Evolutionary conservation across 2,113 vertebrate species (phyloP).

Genomic region (Empidonax traillii): DNA sequence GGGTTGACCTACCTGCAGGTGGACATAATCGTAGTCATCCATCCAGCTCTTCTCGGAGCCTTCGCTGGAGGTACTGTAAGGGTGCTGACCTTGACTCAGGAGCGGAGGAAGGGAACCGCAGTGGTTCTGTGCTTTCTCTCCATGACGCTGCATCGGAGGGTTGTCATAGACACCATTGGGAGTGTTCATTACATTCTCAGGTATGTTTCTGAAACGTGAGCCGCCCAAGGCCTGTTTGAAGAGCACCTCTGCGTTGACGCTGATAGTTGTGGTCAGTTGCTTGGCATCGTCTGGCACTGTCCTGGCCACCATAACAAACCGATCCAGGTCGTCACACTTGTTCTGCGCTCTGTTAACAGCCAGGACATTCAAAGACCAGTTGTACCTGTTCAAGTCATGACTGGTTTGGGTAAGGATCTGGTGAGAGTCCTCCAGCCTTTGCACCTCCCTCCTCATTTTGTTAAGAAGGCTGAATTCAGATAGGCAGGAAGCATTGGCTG

Average conservation of each 20-base stretch:
- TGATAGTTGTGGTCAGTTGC: slow-evolving; percentile 87
- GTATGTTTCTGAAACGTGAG: slow-evolving; percentile 28
- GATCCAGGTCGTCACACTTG: slow-evolving; percentile 89
- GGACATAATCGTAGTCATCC: slow-evolving; percentile 98
- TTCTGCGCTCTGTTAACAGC: slow-evolving; percentile 78
- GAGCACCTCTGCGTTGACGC: slow-evolving; percentile 81
- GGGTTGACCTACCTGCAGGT: slow-evolving; percentile 85
- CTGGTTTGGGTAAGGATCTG: slow-evolving; percentile 91
- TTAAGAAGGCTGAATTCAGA: slow-evolving; percentile 81
- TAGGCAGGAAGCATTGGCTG: slow-evolving; percentile 81
- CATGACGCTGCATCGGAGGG: slow-evolving; percentile 24
- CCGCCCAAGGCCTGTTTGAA: slow-evolving; percentile 71
- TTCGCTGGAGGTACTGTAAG: slow-evolving; percentile 77
- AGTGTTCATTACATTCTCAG: slow-evolving; percentile 40
- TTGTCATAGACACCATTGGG: slow-evolving; percentile 52
- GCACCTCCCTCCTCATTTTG: slow-evolving; percentile 89
- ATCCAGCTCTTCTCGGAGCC: slow-evolving; percentile 94
- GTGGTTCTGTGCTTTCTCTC: slow-evolving; percentile 74
- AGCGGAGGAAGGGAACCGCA: slow-evolving; percentile 69
- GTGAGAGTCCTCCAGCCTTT: slow-evolving; percentile 89
- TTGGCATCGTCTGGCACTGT: slow-evolving; percentile 88
- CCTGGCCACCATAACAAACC: slow-evolving; percentile 92
- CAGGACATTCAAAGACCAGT: slow-evolving; percentile 85
- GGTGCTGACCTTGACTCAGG: slow-evolving; percentile 74
- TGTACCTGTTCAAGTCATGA: slow-evolving; percentile 80